Evolutionary conservation across 2,113 vertebrate species (phyloP), one percentile per base, ranked within the genome.

Genomic region (Sisor rabdophorus): DNA sequence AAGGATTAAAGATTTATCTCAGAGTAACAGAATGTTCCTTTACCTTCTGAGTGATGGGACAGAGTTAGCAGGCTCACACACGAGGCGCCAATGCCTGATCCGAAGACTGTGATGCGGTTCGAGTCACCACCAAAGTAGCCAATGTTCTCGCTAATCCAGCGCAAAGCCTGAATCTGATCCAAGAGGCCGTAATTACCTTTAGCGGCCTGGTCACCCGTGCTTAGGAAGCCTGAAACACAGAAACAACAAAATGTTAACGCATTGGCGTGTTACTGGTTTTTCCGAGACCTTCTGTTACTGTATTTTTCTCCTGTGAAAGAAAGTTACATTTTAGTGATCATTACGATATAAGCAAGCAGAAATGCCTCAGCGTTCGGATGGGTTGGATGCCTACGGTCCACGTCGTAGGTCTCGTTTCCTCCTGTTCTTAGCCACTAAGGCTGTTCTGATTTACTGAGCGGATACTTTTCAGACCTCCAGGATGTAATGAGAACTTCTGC

Each of bases 41-140:
- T 93, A 99, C 97, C 96, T 95, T 99, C 97, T 3, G 97, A 99
- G 86, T 99, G 97, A 86, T 99, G 97, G 59, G 97, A 99, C 64
- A 99, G 92, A 0, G 97, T 98, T 77, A 99, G 94, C 81, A 99
- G 92, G 87, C 96, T 99, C 89, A 99, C 97, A 16, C 97, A 99
- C 74, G 97, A 99, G 12, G 97, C 97, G 0, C 97, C 97, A 0
- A 98, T 98, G 83, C 97, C 97, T 0, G 97, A 98, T 76, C 97
- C 97, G 11, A 99, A 99, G 84, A 99, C 97, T 0, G 97, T 99
- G 88, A 99, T 98, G 48, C 97, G 93, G 87, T 95, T 88, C 74
- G 97, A 97, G 84, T 99, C 97, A 1, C 97, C 97, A 8, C 97
- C 97, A 10, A 99, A 99, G 93, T 97, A 98, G 84, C 94, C 97